Conservation (phyloP, 2,797 vertebrate genomes). For the Heterohyrax brucei region DNA sequence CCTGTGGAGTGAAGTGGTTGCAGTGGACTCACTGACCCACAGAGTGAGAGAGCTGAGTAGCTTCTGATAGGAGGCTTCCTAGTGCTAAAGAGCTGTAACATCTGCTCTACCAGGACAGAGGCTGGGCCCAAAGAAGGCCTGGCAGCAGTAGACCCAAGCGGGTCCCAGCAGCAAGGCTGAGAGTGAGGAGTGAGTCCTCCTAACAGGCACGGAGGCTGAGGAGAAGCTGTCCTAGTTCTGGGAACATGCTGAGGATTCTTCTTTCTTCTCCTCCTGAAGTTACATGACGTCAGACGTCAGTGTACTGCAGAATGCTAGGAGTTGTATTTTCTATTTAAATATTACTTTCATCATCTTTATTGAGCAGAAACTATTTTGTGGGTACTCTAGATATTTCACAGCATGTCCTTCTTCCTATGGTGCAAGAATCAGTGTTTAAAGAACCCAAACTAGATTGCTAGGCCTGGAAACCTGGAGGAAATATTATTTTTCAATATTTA, state of each 20-base stretch:
- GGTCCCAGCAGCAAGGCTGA: too few species aligned
- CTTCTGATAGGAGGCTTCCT: too few species aligned
- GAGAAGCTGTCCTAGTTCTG: not conserved
- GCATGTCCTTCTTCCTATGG: not conserved
- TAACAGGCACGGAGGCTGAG: not conserved
- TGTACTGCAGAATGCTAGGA: not conserved
- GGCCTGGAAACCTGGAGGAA: conserved; percentile 24
- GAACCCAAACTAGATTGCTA: conserved; percentile 1
- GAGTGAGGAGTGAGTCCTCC: too few species aligned
- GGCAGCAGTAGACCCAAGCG: too few species aligned
- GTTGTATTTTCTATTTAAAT: not conserved
- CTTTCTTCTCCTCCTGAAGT: not conserved
- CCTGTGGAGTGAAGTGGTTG: too few species aligned
- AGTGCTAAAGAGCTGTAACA: too few species aligned
- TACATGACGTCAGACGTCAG: not conserved
- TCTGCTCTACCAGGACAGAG: too few species aligned
- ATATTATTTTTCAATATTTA: conserved; percentile 39
- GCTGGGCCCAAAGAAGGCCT: too few species aligned
- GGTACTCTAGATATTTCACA: not conserved
- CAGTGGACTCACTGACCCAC: too few species aligned
- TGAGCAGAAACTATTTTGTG: conserved; percentile 10
- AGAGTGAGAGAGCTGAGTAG: too few species aligned
- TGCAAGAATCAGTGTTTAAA: conserved; percentile 63
- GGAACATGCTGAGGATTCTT: not conserved
- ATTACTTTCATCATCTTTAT: conserved; percentile 9